A percentile compares a stretch with the other conserved stretches of the same genome.
Conservation (phyloP, 2,113 vertebrate genomes). For the Paracanthobrama guichenoti region DNA sequence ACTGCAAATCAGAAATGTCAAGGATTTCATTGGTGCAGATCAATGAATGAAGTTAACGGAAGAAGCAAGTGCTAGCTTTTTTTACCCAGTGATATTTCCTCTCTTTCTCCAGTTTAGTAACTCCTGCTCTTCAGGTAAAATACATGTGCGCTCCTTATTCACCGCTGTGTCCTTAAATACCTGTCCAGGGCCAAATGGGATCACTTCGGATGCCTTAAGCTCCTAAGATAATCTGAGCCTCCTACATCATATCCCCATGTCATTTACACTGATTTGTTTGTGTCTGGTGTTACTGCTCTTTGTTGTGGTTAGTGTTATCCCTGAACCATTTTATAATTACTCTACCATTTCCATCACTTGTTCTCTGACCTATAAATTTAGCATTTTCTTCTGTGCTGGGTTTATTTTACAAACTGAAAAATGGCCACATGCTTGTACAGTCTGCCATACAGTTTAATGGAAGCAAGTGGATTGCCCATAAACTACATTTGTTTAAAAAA, state of each 20-base stretch:
- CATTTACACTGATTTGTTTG: constrained; percentile 51
- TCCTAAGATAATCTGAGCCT: constrained; percentile 48
- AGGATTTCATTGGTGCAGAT: constrained; percentile 48
- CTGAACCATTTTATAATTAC: constrained; percentile 22
- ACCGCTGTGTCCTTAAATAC: constrained; percentile 50
- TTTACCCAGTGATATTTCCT: constrained; percentile 48
- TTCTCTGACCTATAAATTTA: constrained; percentile 31
- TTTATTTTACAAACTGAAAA: constrained; percentile 24
- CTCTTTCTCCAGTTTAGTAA: constrained; percentile 18
- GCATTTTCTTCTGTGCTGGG: constrained; percentile 8
- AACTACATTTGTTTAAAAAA: background rate
- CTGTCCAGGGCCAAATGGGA: constrained; percentile 46
- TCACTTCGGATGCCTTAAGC: constrained; percentile 48
- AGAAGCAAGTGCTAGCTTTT: constrained; percentile 37
- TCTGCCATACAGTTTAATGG: background rate
- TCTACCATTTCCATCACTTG: constrained; percentile 18
- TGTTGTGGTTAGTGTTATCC: constrained; percentile 29
- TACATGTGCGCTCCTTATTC: constrained; percentile 26
- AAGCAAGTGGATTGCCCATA: background rate
- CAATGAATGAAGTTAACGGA: constrained; percentile 48
- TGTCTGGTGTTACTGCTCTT: constrained; percentile 18
- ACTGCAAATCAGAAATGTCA: constrained; percentile 55
- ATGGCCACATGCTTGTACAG: background rate
- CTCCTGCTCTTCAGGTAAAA: background rate
- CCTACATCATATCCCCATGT: constrained; percentile 34